Evolutionary conservation across 92 coral and sea anemone genomes (phyloP), one percentile per base, ranked within the genome.

Genomic region (Parazoanthus darwini): DNA sequence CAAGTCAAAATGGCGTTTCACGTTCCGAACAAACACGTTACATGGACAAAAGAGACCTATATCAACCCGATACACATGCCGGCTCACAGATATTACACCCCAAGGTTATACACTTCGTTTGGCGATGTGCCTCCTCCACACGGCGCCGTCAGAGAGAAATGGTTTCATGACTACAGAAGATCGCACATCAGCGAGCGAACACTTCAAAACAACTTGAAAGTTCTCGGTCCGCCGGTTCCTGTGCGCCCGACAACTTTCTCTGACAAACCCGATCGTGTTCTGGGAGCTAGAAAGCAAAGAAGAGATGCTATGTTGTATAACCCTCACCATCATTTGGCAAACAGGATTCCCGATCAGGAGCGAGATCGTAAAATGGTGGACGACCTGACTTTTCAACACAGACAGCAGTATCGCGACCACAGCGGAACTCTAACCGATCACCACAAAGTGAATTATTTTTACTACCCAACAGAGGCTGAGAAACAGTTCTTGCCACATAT

Each of bases 161-260:
- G 99, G 99, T 97, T 97, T 86, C 96, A 95, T 81, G 98, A 95
- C 81, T 97, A 97, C 56, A 94, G 98, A 8, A 93, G 99, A 15
- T 94, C 99, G 33, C 82, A 94, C 80, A 86, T 93, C 44, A 94
- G 94, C 59, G 98, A 95, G 72, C 86, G 78, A 38, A 92, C 93
- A 56, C 89, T 95, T 37, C 90, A 90, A 11, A 95, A 95, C 79
- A 92, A 94, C 85, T 88, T 93, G 29, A 91, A 89, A 22, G 95
- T 95, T 66, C 88, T 93, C 26, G 94, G 94, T 1, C 92, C 98
- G n/a, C 96, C 96, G 16, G 86, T 91, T 77, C 96, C 96, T n/a
- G 86, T 92, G 67, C 94, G 98, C 29, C 99, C 99, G 0, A 97
- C 99, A 14, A 94, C 94, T 78, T 94, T 88, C 81, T 94, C 98